These are phyloP conservation scores for Telmatherina bonti DNA, from an alignment of 2,797 vertebrate genomes.

Conservation along the genomic window DNA sequence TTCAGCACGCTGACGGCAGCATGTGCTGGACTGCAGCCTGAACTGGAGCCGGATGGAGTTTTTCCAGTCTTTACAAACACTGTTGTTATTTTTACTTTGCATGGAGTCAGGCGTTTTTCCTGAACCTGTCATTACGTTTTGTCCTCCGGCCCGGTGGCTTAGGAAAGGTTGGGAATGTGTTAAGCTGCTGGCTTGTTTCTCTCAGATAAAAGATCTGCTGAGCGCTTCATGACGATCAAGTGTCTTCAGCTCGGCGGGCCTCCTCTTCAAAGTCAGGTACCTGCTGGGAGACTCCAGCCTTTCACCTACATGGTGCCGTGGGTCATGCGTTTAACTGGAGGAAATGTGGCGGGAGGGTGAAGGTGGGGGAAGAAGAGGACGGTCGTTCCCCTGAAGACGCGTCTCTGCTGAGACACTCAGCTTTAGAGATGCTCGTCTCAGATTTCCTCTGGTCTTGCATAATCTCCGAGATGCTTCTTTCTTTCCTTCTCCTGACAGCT, in stretches of 20 bases:
- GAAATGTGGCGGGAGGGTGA: no score
- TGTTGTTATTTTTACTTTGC: not conserved
- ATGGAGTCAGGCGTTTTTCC: not conserved
- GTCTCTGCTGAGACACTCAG: constrained; percentile 17
- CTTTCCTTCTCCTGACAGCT: constrained; percentile 5
- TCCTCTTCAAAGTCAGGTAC: constrained; percentile 41
- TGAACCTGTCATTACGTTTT: not conserved
- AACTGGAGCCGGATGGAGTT: not conserved
- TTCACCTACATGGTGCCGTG: constrained; percentile 48
- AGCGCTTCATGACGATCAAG: constrained; percentile 11
- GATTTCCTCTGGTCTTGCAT: constrained; percentile 23
- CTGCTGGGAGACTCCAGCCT: constrained; percentile 30
- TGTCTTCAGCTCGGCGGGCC: constrained; percentile 19
- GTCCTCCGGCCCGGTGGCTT: not conserved
- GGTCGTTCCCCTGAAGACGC: constrained; percentile 7
- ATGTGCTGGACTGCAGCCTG: no score
- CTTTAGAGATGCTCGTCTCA: constrained; percentile 39
- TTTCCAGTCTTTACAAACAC: not conserved
- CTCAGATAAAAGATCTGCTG: constrained; percentile 33
- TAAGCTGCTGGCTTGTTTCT: constrained; percentile 1
- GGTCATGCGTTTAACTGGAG: constrained; percentile 36
- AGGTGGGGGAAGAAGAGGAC: not conserved
- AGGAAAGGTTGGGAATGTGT: not conserved
- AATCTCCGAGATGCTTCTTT: constrained; percentile 1
- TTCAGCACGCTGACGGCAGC: no score